Conservation (phyloP, 1,140 invertebrate genomes). For the Zelostemma sp. region DNA sequence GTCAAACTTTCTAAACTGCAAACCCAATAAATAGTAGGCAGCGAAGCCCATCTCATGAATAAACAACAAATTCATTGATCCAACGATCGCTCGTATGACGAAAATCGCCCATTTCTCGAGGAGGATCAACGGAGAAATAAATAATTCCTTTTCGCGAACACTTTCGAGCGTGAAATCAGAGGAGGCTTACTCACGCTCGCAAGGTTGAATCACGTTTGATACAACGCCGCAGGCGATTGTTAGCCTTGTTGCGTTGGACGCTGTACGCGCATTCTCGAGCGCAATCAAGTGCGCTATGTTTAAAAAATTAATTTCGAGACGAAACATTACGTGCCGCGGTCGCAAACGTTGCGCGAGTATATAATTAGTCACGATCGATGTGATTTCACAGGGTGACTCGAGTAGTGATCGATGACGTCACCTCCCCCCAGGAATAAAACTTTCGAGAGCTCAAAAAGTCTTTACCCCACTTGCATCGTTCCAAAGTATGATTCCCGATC, state of each 20-base stretch:
- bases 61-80: background rate
- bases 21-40: background rate
- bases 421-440: conserved; percentile 18
- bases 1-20: background rate
- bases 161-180: conserved; percentile 1
- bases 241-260: conserved; percentile 26
- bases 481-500: too few relatives aligned
- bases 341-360: too few relatives aligned
- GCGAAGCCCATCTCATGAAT: background rate
- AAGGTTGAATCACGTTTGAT: conserved; percentile 37
- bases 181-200: background rate
- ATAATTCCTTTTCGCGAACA: background rate
- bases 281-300: too few relatives aligned
- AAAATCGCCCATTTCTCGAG: background rate
- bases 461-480: too few relatives aligned
- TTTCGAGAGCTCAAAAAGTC: too few relatives aligned
- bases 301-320: too few relatives aligned
- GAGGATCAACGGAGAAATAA: conserved; percentile 1
- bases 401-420: too few relatives aligned
- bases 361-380: too few relatives aligned
- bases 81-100: background rate
- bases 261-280: too few relatives aligned
- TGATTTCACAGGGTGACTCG: too few relatives aligned
- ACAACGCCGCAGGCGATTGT: conserved; percentile 22
- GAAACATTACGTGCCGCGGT: too few relatives aligned